Conservation (phyloP, 2,888 invertebrate genomes). For the Cheilosia vernalis region DNA sequence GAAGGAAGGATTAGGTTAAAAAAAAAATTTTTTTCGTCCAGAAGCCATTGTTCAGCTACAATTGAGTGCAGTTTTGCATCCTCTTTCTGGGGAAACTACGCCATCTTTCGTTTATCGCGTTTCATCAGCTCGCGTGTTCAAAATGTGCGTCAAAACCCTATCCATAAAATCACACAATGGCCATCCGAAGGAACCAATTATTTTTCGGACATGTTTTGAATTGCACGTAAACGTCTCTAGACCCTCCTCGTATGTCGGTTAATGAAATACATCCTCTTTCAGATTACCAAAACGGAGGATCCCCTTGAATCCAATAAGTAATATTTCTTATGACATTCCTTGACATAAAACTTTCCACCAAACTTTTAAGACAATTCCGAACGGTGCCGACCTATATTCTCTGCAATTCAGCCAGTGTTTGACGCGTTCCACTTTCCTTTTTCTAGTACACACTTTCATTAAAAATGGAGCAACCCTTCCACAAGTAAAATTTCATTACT, state of each 20-base stretch:
- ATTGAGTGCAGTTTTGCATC: no score
- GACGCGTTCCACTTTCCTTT: slow-evolving; percentile 46
- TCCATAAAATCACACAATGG: no score
- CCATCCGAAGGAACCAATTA: no score
- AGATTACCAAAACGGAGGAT: background rate
- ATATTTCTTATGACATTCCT: slow-evolving; percentile 30
- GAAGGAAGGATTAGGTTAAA: no score
- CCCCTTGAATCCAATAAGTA: slow-evolving; percentile 11
- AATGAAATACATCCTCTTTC: background rate
- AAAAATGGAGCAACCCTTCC: slow-evolving; percentile 23
- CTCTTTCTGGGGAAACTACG: no score
- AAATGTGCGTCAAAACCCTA: no score
- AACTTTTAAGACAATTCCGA: slow-evolving; percentile 16
- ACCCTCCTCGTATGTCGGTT: no score
- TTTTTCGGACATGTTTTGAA: no score
- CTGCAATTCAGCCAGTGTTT: slow-evolving; percentile 26
- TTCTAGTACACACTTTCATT: background rate
- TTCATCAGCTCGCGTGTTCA: no score
- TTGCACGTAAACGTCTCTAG: background rate
- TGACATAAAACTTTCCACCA: background rate
- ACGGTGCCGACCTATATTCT: slow-evolving; percentile 49
- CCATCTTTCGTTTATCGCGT: no score
- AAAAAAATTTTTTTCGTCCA: no score
- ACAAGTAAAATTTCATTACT: slow-evolving; percentile 62
- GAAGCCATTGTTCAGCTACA: no score